Evolutionary conservation across 2,113 vertebrate genomes (phyloP).

Genomic region (Leptobrachium leishanense): DNA sequence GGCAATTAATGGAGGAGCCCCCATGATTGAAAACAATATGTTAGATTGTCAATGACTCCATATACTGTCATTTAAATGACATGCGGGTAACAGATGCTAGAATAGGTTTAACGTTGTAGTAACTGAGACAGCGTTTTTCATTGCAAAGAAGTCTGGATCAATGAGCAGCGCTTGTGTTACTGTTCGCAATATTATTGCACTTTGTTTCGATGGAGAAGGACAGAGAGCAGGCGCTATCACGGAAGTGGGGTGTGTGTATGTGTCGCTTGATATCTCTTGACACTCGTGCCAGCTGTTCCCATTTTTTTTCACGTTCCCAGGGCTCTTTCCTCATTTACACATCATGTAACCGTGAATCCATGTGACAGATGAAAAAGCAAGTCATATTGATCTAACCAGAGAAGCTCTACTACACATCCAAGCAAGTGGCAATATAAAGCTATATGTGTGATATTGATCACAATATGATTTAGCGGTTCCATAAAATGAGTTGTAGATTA

Average conservation of each 20-base stretch:
- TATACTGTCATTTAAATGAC: too few species aligned
- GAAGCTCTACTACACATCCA: neutral
- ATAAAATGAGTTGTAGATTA: too few species aligned
- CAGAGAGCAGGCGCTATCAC: conserved; percentile 24
- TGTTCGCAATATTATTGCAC: conserved; percentile 17
- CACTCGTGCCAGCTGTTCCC: conserved; percentile 21
- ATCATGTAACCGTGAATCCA: conserved; percentile 25
- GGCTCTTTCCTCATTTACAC: conserved; percentile 43
- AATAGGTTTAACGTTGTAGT: too few species aligned
- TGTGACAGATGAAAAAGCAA: conserved; percentile 27
- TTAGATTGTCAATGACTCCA: too few species aligned
- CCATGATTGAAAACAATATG: too few species aligned
- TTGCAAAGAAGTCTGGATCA: conserved; percentile 2
- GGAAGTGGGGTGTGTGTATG: conserved; percentile 4
- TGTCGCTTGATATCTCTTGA: conserved; percentile 27
- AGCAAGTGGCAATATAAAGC: neutral
- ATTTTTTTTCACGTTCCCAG: conserved; percentile 15
- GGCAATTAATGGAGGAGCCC: too few species aligned
- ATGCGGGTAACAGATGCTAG: too few species aligned
- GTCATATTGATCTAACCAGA: conserved; percentile 19
- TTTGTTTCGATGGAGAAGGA: conserved; percentile 11
- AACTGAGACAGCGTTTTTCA: conserved; percentile 3
- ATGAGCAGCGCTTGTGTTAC: conserved; percentile 16
- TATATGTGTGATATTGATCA: neutral
- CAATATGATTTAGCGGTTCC: neutral